Conservation (phyloP, 2,113 vertebrate genomes). For the Actenoides lindsayi region DNA sequence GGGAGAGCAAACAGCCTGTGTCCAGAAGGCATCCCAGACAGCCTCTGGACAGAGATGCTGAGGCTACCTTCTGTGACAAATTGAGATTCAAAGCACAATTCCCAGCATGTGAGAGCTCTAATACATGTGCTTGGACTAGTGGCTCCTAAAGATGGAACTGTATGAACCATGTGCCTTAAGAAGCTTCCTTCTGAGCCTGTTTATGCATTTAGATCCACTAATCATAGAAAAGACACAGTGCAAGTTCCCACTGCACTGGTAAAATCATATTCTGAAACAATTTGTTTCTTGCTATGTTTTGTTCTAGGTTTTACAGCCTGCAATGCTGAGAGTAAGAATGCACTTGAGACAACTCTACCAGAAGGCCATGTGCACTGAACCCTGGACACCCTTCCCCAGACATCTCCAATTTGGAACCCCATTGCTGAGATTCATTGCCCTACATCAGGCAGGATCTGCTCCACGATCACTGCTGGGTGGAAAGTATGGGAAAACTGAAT, state of each 20-base stretch:
- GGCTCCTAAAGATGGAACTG: background rate
- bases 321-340: background rate
- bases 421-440: background rate
- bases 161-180: background rate
- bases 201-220: background rate
- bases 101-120: rapidly evolving
- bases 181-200: background rate
- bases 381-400: background rate
- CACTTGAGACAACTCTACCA: background rate
- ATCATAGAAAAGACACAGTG: background rate
- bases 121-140: rapidly evolving
- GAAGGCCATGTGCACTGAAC: background rate
- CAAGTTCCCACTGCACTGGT: background rate
- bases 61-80: background rate
- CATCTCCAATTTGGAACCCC: background rate
- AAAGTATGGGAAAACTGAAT: background rate
- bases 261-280: background rate
- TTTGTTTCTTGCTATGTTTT: background rate
- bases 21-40: background rate
- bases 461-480: background rate
- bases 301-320: background rate
- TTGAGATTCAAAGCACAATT: background rate
- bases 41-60: background rate
- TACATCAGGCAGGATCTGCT: background rate
- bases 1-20: background rate